These are phyloP conservation scores for Napeogenes sylphis DNA, from an alignment of 2,888 invertebrate genomes.

Conservation along the genomic window DNA sequence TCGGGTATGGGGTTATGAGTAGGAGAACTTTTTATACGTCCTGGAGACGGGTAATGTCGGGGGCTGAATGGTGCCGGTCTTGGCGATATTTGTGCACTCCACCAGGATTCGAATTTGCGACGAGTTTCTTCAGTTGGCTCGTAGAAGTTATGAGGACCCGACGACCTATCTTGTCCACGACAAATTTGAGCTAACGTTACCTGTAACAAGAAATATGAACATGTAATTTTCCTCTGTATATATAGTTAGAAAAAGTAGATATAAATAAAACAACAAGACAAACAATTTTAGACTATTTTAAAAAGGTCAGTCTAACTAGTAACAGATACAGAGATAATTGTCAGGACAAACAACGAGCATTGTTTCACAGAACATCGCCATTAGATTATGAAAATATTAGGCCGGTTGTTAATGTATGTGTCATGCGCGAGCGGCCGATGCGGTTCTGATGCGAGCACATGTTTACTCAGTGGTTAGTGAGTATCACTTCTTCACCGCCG, in stretches of 20 bases:
- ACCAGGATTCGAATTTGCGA: conserved; percentile 95
- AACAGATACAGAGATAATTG: conserved; percentile 72
- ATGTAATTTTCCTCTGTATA: conserved; percentile 23
- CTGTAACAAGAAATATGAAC: conserved; percentile 72
- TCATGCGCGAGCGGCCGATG: conserved; percentile 66
- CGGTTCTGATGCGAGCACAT: conserved; percentile 54
- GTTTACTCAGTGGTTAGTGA: conserved; percentile 70
- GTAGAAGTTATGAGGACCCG: conserved; percentile 80
- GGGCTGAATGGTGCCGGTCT: conserved; percentile 74
- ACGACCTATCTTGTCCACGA: conserved; percentile 83
- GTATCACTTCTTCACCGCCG: conserved; percentile 60
- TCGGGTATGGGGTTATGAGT: conserved; percentile 70
- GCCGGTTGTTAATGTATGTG: conserved; percentile 75
- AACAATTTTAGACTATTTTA: conserved; percentile 73
- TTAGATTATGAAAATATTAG: conserved; percentile 79
- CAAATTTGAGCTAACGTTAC: conserved; percentile 89
- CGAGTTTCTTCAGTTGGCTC: conserved; percentile 90
- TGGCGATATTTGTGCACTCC: conserved; percentile 85
- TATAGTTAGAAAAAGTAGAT: conserved; percentile 37
- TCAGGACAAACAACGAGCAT: conserved; percentile 68
- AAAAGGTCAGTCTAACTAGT: conserved; percentile 74
- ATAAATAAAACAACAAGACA: conserved; percentile 54
- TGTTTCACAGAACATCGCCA: conserved; percentile 78
- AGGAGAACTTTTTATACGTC: conserved; percentile 73
- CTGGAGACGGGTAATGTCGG: conserved; percentile 70